These are phyloP conservation scores for Delia radicum DNA, from an alignment of 1,140 invertebrate genomes.

Conservation along the genomic window DNA sequence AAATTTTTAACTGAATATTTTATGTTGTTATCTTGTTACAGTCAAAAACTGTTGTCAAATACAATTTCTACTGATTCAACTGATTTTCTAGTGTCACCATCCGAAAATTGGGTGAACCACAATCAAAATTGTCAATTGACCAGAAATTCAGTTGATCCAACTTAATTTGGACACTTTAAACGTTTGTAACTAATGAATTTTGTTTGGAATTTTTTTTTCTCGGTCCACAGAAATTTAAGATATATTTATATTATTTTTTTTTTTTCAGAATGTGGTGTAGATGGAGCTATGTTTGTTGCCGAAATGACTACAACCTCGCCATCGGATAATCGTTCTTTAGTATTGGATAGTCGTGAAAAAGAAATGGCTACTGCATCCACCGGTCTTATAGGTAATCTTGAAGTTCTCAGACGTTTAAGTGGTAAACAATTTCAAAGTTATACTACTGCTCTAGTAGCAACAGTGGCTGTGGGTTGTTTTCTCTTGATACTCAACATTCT, in stretches of 20 bases:
- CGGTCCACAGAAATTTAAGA: neutral
- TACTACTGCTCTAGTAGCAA: slow-evolving; percentile 87
- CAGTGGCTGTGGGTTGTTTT: slow-evolving; percentile 88
- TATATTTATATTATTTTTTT: neutral
- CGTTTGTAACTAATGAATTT: no score
- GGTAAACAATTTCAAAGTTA: slow-evolving; percentile 82
- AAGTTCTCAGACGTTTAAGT: slow-evolving; percentile 67
- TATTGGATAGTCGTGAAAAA: slow-evolving; percentile 34
- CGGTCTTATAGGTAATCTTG: slow-evolving; percentile 49
- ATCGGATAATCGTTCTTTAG: slow-evolving; percentile 40
- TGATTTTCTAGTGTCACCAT: no score
- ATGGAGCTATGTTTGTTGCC: slow-evolving; percentile 63
- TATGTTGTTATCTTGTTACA: no score
- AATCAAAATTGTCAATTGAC: no score
- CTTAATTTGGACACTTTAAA: no score
- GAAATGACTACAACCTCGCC: slow-evolving; percentile 43
- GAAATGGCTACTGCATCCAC: slow-evolving; percentile 50
- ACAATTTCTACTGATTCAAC: no score
- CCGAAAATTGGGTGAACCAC: no score
- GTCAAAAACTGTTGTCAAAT: no score
- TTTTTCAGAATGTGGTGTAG: slow-evolving; percentile 59
- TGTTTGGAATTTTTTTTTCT: no score
- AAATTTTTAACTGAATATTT: no score
- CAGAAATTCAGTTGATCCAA: no score
- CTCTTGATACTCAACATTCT: slow-evolving; percentile 86